Evolutionary conservation across 2,888 invertebrate genomes (phyloP), one percentile per base, ranked within the genome.

Genomic region (Amblyjoppa proteus): DNA sequence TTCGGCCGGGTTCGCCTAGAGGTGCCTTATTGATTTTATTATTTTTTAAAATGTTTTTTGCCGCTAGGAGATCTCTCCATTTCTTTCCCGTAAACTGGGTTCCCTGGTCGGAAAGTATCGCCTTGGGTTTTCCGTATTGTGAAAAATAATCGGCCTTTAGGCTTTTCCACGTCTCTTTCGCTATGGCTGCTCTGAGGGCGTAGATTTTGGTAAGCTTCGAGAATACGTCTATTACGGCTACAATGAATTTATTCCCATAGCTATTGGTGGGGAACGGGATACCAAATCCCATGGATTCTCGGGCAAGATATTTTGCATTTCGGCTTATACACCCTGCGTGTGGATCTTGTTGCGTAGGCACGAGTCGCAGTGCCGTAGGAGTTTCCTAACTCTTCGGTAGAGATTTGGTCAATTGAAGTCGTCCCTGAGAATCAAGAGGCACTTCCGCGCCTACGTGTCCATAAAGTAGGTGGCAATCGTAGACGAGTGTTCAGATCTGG

Each of bases 181-280:
- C 70, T 2, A 80, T 85, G 0, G 87, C 87, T 20, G 61, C 85
- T 70, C 81, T 83, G 1, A 89, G 56, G 1, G 85, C 45, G n/a
- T 87, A 88, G 9, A 88, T 31, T 11, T 81, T 84, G 0, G 86
- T 74, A n/a, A 71, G 75, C 82, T 89, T 88, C 3, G 81, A 77
- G 53, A 89, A 88, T 0, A 85, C 85, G 73, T 89, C 88, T 0
- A 86, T 64, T 0, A 82, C 74, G 0, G 83, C 86, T 11, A 88
- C 34, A 0, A 87, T 25, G 53, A 82, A 80, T 53, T 77, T 75
- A 4, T 73, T 51, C 1, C 86, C 84, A 1, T 38, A 82, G 28
- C n/a, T 13, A 1, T 61, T 56, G 0, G 71, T 64, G 2, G 87
- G 88, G 2, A 84, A 11, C 82, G 38, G 0, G 84, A 84, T 1